Conservation (phyloP, 2,113 vertebrate species). For the Psittacus erithacus region DNA sequence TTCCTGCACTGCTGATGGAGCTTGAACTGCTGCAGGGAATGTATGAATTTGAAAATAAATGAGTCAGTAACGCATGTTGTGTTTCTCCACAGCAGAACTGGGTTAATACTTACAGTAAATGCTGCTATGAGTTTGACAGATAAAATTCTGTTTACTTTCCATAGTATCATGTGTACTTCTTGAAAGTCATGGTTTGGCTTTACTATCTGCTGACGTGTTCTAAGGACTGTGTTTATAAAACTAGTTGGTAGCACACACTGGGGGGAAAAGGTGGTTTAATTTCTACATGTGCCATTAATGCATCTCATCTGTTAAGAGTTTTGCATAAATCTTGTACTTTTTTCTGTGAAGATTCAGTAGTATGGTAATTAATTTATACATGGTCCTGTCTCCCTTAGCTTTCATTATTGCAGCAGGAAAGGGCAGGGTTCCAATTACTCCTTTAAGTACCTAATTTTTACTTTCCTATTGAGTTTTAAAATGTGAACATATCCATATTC, state of each 20-base stretch:
- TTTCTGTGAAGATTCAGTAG: not conserved
- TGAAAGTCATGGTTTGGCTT: slow-evolving; percentile 3
- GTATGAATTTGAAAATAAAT: slow-evolving; percentile 70
- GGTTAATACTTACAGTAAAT: slow-evolving; percentile 49
- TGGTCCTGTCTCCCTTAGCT: not conserved
- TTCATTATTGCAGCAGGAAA: not conserved
- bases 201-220: not conserved
- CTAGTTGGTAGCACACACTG: not conserved
- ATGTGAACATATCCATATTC: not conserved
- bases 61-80: slow-evolving; percentile 53
- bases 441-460: not conserved
- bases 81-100: slow-evolving; percentile 54
- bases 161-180: not conserved
- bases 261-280: slow-evolving; percentile 32
- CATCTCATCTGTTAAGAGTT: not conserved
- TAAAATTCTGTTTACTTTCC: slow-evolving; percentile 63
- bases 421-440: not conserved
- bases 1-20: slow-evolving; percentile 77
- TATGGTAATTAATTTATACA: not conserved
- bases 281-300: not conserved
- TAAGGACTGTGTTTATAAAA: not conserved
- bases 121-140: slow-evolving; percentile 48
- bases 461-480: not conserved
- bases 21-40: slow-evolving; percentile 74
- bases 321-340: not conserved